Conservation (phyloP, 2,797 vertebrate species). For the Trichosurus vulpecula region DNA sequence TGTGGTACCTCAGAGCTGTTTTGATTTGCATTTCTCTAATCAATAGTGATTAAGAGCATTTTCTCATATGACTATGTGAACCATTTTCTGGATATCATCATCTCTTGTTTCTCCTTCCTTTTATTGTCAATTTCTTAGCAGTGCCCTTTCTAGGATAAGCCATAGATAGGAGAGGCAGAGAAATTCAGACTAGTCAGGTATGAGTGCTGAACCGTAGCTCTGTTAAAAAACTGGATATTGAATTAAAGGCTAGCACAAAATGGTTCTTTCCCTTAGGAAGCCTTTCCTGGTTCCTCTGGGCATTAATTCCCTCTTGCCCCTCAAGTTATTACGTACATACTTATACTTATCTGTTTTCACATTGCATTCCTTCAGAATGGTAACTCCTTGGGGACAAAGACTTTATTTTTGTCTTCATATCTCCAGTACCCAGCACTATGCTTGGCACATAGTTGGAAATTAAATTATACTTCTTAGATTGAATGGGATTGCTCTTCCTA, state of each 20-base stretch:
- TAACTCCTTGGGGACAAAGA: background rate
- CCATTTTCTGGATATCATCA: background rate
- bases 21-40: too few relatives aligned
- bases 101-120: background rate
- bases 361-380: background rate
- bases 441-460: background rate
- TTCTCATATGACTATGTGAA: too few relatives aligned
- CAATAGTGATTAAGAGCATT: too few relatives aligned
- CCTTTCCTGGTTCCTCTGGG: background rate
- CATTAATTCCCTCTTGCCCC: background rate
- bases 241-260: background rate
- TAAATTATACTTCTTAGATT: background rate
- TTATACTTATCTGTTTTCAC: background rate
- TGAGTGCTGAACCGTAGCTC: background rate
- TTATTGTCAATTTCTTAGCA: background rate
- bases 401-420: background rate
- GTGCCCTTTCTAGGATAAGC: too few relatives aligned
- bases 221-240: background rate
- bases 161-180: background rate
- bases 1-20: too few relatives aligned
- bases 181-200: background rate
- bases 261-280: accelerated
- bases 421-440: background rate
- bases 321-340: background rate
- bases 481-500: background rate